Percentiles rank a stretch among this genome's conserved stretches.
phyloP scores from a whole-genome alignment of 2,797 vertebrate species.

The Hydrocynus forskahlii region DNA sequence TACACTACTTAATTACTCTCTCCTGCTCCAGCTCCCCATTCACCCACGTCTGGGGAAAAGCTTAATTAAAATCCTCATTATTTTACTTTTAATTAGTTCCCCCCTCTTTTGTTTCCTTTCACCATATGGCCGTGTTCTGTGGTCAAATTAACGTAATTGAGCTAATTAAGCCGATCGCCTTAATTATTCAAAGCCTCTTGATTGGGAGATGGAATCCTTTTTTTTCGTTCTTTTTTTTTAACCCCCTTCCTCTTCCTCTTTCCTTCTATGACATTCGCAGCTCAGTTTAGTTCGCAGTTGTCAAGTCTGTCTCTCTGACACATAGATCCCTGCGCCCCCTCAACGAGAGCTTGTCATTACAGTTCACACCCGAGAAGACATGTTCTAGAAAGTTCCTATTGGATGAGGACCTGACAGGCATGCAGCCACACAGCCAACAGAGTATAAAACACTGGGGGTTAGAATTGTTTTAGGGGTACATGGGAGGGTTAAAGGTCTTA shows the following conservation, averaged over 20 bases:
- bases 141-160: slow-evolving; percentile 92
- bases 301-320: slow-evolving; percentile 60
- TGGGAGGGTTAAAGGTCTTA: background rate
- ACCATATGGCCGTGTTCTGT: slow-evolving; percentile 86
- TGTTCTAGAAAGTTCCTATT: slow-evolving; percentile 47
- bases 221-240: background rate
- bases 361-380: slow-evolving; percentile 22
- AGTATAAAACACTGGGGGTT: slow-evolving; percentile 31
- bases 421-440: background rate
- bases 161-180: slow-evolving; percentile 90
- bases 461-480: slow-evolving; percentile 22
- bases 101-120: slow-evolving; percentile 85
- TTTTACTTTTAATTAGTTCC: slow-evolving; percentile 89
- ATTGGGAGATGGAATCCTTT: slow-evolving; percentile 74
- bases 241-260: slow-evolving; percentile 49
- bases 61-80: slow-evolving; percentile 90
- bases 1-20: slow-evolving; percentile 72
- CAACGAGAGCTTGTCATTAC: slow-evolving; percentile 59
- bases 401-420: slow-evolving; percentile 36
- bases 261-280: slow-evolving; percentile 71
- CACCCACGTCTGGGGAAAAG: slow-evolving; percentile 82
- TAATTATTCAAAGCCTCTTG: slow-evolving; percentile 87
- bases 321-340: slow-evolving; percentile 37
- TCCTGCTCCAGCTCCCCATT: slow-evolving; percentile 67
- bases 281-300: slow-evolving; percentile 71